These are phyloP conservation scores for Leuctra nigra DNA, from an alignment of 2,888 invertebrate genomes.

Conservation along the genomic window DNA sequence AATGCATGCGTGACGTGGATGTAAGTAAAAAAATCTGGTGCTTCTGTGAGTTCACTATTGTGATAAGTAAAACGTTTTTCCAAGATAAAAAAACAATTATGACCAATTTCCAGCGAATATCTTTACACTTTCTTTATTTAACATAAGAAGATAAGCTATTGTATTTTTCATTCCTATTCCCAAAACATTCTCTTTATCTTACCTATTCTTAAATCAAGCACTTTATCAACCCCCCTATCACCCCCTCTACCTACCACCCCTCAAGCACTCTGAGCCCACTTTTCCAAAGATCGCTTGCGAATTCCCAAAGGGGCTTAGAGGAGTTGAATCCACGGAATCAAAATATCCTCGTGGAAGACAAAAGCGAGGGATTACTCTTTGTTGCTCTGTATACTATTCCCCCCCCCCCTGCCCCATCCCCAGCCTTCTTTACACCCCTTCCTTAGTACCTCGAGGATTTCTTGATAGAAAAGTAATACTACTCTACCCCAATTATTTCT, in stretches of 20 bases:
- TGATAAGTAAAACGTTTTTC: too few species aligned
- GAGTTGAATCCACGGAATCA: slow-evolving; percentile 10
- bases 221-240: slow-evolving; percentile 32
- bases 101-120: too few species aligned
- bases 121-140: too few species aligned
- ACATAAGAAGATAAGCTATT: too few species aligned
- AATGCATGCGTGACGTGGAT: too few species aligned
- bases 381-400: slow-evolving; percentile 1
- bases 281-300: slow-evolving; percentile 8
- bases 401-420: not conserved
- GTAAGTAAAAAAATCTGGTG: too few species aligned
- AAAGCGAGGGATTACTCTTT: not conserved
- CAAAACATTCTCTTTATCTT: not conserved
- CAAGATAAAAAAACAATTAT: too few species aligned
- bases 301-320: slow-evolving; percentile 6
- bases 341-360: slow-evolving; percentile 1
- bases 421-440: not conserved
- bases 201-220: not conserved
- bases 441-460: slow-evolving; percentile 3
- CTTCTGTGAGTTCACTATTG: too few species aligned
- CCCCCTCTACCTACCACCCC: slow-evolving; percentile 27
- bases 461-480: too few species aligned
- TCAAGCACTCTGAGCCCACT: not conserved
- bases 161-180: not conserved
- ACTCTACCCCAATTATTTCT: too few species aligned